These are phyloP conservation scores for Drosophila obscura DNA, from an alignment of 1,140 invertebrate genomes.

Conservation along the genomic window DNA sequence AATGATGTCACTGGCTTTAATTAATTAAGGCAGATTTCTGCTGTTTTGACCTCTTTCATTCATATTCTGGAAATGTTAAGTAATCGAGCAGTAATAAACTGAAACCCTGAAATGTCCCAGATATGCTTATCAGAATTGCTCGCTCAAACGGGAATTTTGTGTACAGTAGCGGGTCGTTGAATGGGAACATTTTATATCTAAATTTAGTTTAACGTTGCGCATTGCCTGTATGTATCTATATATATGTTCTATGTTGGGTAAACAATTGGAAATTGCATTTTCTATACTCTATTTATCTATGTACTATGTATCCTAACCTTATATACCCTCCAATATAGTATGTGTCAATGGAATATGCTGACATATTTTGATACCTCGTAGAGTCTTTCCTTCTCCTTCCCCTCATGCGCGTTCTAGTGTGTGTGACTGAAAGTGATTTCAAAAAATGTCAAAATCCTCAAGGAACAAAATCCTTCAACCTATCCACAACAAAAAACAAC, in stretches of 20 bases:
- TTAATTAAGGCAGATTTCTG: slow-evolving; percentile 1
- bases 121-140: slow-evolving; percentile 25
- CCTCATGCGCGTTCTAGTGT: slow-evolving; percentile 15
- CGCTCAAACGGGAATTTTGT: not conserved
- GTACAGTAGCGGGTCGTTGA: slow-evolving; percentile 8
- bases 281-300: not conserved
- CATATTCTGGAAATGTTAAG: slow-evolving; percentile 27
- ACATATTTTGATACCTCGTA: slow-evolving; percentile 26
- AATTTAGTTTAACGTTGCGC: no score
- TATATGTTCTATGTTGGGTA: not conserved
- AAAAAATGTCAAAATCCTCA: slow-evolving; percentile 8
- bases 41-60: slow-evolving; percentile 24
- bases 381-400: not conserved
- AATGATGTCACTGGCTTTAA: slow-evolving; percentile 59
- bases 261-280: not conserved
- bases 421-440: slow-evolving; percentile 37
- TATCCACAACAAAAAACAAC: slow-evolving; percentile 12
- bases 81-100: slow-evolving; percentile 16
- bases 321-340: slow-evolving; percentile 17
- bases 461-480: slow-evolving; percentile 21
- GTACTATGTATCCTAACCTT: not conserved
- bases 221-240: not conserved
- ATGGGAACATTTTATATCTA: not conserved
- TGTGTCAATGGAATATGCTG: slow-evolving; percentile 7
- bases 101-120: slow-evolving; percentile 1